Percentiles rank a stretch among this genome's conserved stretches.
phyloP scores from a whole-genome alignment of 2,888 invertebrate genomes.

The Pemphredon lugubris region DNA sequence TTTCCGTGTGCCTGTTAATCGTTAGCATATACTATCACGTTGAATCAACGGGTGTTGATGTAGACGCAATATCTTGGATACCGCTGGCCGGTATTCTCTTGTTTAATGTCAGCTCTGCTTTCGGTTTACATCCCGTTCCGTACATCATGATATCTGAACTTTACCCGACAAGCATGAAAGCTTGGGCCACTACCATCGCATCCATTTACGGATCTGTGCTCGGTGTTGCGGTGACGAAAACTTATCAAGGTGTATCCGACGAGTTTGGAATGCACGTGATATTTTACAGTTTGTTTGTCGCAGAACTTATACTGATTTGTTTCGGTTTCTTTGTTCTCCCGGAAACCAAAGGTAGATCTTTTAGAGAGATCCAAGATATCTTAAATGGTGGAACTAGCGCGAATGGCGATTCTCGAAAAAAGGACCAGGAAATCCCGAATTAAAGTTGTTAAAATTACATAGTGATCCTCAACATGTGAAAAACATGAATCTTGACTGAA shows the following conservation, averaged over 20 bases:
- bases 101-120: background rate
- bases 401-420: background rate
- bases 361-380: slow-evolving; percentile 50
- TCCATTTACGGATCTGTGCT: slow-evolving; percentile 39
- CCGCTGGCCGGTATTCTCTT: slow-evolving; percentile 31
- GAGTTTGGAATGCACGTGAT: slow-evolving; percentile 25
- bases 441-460: too few species aligned
- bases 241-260: slow-evolving; percentile 28
- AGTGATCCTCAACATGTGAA: too few species aligned
- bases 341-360: slow-evolving; percentile 58
- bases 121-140: slow-evolving; percentile 51
- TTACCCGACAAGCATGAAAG: slow-evolving; percentile 50
- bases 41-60: background rate
- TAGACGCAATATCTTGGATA: background rate
- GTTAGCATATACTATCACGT: slow-evolving; percentile 27
- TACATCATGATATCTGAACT: slow-evolving; percentile 51
- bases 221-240: slow-evolving; percentile 20
- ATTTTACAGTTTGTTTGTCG: slow-evolving; percentile 51
- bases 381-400: background rate
- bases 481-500: too few species aligned
- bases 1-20: slow-evolving; percentile 7
- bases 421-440: too few species aligned
- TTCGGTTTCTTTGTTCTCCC: slow-evolving; percentile 47
- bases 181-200: slow-evolving; percentile 42
- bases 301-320: too few species aligned